A percentile compares a stretch with the other conserved stretches of the same genome.
Evolutionary conservation across 2,888 invertebrate genomes (phyloP).

Genomic region (Neoascia interrupta): DNA sequence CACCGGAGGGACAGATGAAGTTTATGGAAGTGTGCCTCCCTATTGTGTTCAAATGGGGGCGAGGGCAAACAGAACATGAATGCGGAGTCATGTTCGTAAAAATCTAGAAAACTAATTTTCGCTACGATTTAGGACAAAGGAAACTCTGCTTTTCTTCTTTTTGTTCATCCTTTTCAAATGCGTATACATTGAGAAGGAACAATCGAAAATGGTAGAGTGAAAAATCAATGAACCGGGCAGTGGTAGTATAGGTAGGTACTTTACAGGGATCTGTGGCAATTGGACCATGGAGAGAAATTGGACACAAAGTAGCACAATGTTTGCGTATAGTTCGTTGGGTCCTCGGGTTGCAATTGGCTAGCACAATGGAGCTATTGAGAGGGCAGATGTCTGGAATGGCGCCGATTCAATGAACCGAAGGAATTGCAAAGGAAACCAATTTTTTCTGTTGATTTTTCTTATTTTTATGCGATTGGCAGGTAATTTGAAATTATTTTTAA

Average conservation of each 20-base stretch:
- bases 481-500: constrained; percentile 57
- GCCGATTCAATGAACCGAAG: constrained; percentile 54
- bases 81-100: constrained; percentile 44
- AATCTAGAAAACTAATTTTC: constrained; percentile 42
- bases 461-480: constrained; percentile 53
- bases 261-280: too few species aligned
- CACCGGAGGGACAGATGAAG: background rate
- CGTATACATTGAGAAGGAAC: constrained; percentile 57
- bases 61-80: background rate
- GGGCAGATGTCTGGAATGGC: constrained; percentile 56
- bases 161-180: background rate
- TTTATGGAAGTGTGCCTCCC: background rate
- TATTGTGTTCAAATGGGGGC: background rate
- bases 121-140: constrained; percentile 37
- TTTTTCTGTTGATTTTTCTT: constrained; percentile 19
- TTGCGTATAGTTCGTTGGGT: background rate
- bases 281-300: constrained; percentile 47
- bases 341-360: constrained; percentile 29
- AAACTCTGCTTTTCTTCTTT: constrained; percentile 9
- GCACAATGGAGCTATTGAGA: constrained; percentile 17
- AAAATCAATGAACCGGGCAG: constrained; percentile 56
- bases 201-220: constrained; percentile 30
- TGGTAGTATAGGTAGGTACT: constrained; percentile 9
- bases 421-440: constrained; percentile 50
- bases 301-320: constrained; percentile 60